Conservation (phyloP, 1,140 invertebrate genomes). For the Drosophila insularis region DNA sequence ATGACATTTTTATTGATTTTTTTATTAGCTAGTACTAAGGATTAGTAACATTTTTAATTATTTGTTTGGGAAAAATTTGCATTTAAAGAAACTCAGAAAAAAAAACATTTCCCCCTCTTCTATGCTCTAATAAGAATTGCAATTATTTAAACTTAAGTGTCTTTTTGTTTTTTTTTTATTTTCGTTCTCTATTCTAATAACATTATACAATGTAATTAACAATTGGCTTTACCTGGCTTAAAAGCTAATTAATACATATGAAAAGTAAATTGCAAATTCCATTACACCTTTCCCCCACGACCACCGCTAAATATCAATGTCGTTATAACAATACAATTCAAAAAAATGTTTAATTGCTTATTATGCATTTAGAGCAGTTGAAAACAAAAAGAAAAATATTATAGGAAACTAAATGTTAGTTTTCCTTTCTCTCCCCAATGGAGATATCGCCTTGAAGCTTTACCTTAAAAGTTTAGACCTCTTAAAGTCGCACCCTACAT, state of each 20-base stretch:
- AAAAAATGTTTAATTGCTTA: neutral
- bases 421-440: neutral
- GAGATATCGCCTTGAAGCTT: neutral
- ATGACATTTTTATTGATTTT: no score
- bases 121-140: no score
- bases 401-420: neutral
- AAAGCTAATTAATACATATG: slow-evolving; percentile 4
- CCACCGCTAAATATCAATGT: neutral
- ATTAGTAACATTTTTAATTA: no score
- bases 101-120: no score
- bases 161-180: no score
- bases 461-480: neutral
- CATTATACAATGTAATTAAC: no score
- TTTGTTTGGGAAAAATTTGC: no score
- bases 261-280: slow-evolving; percentile 3
- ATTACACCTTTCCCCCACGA: neutral
- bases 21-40: no score
- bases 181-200: no score
- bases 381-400: neutral
- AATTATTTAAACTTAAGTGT: no score
- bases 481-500: neutral
- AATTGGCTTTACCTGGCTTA: neutral
- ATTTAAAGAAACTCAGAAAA: no score
- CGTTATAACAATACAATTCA: neutral
- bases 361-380: slow-evolving; percentile 5